A percentile compares a stretch with the other conserved stretches of the same genome.
These are phyloP conservation scores for Littorina saxatilis DNA, from an alignment of 1,140 invertebrate genomes.

Conservation along the genomic window DNA sequence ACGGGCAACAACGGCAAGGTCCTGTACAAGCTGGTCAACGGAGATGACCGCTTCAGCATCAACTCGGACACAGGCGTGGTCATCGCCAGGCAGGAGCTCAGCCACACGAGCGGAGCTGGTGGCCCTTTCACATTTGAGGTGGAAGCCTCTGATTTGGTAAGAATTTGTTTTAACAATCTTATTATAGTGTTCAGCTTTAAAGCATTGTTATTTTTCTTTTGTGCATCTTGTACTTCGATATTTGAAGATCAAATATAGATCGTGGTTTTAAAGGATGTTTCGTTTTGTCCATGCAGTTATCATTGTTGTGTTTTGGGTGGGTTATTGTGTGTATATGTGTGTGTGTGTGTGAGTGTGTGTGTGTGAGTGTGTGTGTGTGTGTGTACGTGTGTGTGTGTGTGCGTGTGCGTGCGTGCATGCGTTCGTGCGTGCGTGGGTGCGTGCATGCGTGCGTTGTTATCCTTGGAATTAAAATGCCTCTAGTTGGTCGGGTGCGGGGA, in stretches of 20 bases:
- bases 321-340: not conserved
- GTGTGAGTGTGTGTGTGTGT: not conserved
- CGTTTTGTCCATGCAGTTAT: too few relatives aligned
- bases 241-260: too few relatives aligned
- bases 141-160: constrained; percentile 84
- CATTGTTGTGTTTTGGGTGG: too few relatives aligned
- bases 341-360: not conserved
- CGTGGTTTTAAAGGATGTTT: too few relatives aligned
- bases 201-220: not conserved
- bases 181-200: too few relatives aligned
- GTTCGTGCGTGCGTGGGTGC: too few relatives aligned
- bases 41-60: constrained; percentile 77
- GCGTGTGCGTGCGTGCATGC: not conserved
- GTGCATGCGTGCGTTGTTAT: not conserved
- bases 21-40: constrained; percentile 87
- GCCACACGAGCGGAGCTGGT: constrained; percentile 13
- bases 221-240: not conserved
- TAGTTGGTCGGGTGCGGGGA: too few relatives aligned
- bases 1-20: constrained; percentile 75
- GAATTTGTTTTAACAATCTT: not conserved
- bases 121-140: constrained; percentile 75
- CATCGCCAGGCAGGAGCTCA: constrained; percentile 64
- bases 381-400: not conserved
- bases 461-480: not conserved
- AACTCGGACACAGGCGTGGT: constrained; percentile 74